Evolutionary conservation across 1,140 invertebrate species (phyloP).

Genomic region (Drosophila dunni): DNA sequence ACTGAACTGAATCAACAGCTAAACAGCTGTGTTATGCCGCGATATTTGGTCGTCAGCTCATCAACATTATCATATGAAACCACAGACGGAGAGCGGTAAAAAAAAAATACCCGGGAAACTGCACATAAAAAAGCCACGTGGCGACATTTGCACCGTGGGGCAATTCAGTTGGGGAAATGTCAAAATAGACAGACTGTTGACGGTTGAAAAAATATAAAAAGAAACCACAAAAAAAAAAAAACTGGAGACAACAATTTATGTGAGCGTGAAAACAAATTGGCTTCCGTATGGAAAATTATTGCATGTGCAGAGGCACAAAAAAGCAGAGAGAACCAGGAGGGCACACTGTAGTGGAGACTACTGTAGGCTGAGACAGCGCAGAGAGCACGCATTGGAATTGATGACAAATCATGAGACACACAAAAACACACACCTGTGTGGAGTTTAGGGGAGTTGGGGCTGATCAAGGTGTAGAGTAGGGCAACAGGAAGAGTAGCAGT

Average conservation of each 20-base stretch:
- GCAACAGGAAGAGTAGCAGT: constrained; percentile 18
- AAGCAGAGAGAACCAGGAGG: constrained; percentile 5
- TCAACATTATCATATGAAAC: constrained; percentile 57
- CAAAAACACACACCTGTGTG: constrained; percentile 21
- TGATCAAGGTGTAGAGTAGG: neutral
- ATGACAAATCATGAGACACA: constrained; percentile 70
- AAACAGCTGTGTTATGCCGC: constrained; percentile 53
- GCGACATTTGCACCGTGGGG: constrained; percentile 55
- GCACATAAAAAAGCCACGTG: constrained; percentile 40
- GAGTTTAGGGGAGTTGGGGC: neutral
- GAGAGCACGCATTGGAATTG: constrained; percentile 52
- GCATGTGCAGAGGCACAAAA: constrained; percentile 42
- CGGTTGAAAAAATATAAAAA: no score
- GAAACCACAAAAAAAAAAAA: constrained; percentile 16
- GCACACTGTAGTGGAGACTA: neutral
- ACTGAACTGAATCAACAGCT: constrained; percentile 29
- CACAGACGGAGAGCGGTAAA: constrained; percentile 10
- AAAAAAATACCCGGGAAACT: constrained; percentile 15
- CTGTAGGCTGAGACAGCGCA: constrained; percentile 3
- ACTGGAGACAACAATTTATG: constrained; percentile 66
- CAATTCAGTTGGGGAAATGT: constrained; percentile 37
- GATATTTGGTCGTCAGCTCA: constrained; percentile 56
- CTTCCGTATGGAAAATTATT: constrained; percentile 76
- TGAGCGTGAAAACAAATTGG: constrained; percentile 77
- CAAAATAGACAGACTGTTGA: constrained; percentile 13